Percentiles rank a stretch among this genome's conserved stretches.
Evolutionary conservation across 2,888 invertebrate species (phyloP).

Genomic region (Eupithecia exiguata): DNA sequence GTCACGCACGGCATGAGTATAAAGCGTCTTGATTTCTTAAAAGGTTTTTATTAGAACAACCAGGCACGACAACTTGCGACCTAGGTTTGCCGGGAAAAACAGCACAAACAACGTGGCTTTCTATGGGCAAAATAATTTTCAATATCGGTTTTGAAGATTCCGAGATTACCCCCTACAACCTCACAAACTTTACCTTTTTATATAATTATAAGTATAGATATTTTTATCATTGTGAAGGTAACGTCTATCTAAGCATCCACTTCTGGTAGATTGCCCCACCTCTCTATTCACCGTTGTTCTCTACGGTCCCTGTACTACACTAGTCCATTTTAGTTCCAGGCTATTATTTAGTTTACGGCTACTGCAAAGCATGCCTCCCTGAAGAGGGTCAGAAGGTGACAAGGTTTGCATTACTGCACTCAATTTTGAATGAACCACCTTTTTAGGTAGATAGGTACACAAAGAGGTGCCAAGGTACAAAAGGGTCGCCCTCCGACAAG

Average conservation of each 20-base stretch:
- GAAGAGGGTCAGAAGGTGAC: not conserved
- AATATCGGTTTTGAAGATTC: too few relatives aligned
- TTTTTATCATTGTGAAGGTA: not conserved
- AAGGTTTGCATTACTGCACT: not conserved
- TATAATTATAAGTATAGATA: too few relatives aligned
- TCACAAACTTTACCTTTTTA: too few relatives aligned
- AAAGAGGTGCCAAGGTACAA: not conserved
- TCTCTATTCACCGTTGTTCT: not conserved
- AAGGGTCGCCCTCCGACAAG: conserved; percentile 3
- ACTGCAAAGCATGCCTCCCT: not conserved
- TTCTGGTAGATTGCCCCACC: too few relatives aligned
- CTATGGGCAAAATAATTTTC: too few relatives aligned
- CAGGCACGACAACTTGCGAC: not conserved
- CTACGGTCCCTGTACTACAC: not conserved
- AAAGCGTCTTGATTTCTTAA: not conserved
- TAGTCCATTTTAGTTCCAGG: not conserved
- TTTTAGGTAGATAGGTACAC: not conserved
- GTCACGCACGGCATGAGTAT: not conserved
- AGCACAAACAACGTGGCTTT: too few relatives aligned
- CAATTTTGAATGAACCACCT: not conserved
- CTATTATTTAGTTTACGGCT: not conserved
- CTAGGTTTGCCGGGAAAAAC: too few relatives aligned
- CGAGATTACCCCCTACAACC: too few relatives aligned
- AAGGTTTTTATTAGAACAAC: not conserved
- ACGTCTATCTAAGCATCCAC: too few relatives aligned